Conservation (phyloP, 2,888 invertebrate species). For the Taphrorychus bicolor region DNA sequence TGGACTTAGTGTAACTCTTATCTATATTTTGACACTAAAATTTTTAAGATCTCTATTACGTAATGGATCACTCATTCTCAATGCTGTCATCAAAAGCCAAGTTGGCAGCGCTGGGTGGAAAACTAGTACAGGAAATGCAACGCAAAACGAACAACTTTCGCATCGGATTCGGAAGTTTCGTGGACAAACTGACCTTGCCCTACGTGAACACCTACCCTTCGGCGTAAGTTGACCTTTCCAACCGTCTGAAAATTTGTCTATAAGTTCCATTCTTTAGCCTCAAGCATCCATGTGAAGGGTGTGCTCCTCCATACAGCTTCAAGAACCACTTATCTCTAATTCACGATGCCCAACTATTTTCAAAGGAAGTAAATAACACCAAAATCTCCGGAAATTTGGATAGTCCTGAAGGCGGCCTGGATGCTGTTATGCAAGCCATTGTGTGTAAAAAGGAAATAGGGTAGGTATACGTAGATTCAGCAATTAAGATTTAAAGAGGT, state of each 20-base stretch:
- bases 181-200: slow-evolving; percentile 73
- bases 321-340: slow-evolving; percentile 75
- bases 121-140: slow-evolving; percentile 64
- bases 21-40: too few species aligned
- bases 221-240: slow-evolving; percentile 55
- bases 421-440: slow-evolving; percentile 87
- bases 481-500: too few species aligned
- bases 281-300: slow-evolving; percentile 56
- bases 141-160: slow-evolving; percentile 69
- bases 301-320: slow-evolving; percentile 73
- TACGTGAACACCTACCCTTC: slow-evolving; percentile 62
- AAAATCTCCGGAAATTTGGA: slow-evolving; percentile 64
- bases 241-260: neutral
- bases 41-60: slow-evolving; percentile 82
- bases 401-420: slow-evolving; percentile 79
- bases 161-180: slow-evolving; percentile 72
- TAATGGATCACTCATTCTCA: slow-evolving; percentile 79
- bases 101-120: slow-evolving; percentile 61
- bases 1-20: too few species aligned
- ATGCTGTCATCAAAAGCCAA: slow-evolving; percentile 69
- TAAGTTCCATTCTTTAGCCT: slow-evolving; percentile 43
- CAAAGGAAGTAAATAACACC: slow-evolving; percentile 56
- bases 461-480: slow-evolving; percentile 15
- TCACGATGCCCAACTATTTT: slow-evolving; percentile 62
- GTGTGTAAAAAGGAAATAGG: slow-evolving; percentile 74